These are phyloP conservation scores for Pseudomyrmex pallidus DNA, from an alignment of 1,140 invertebrate species.

Conservation along the genomic window DNA sequence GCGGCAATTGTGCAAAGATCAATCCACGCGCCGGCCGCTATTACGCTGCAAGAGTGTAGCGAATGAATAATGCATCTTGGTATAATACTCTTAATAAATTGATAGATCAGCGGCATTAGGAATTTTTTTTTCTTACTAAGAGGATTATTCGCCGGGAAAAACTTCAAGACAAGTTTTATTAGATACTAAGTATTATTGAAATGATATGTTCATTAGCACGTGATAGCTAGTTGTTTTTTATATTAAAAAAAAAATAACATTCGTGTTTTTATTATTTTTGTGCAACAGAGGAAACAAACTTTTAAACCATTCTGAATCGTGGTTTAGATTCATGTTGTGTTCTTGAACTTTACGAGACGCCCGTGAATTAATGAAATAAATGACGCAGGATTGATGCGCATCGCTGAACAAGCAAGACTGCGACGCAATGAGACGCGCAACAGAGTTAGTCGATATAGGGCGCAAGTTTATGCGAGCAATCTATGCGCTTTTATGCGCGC, in stretches of 20 bases:
- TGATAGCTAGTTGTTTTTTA: not conserved
- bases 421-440: conserved; percentile 5
- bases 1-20: conserved; percentile 76
- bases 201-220: conserved; percentile 12
- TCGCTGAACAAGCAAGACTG: not conserved
- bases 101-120: conserved; percentile 10
- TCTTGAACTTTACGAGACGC: not conserved
- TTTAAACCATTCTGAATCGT: no score
- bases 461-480: conserved; percentile 32
- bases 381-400: conserved; percentile 13
- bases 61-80: conserved; percentile 75
- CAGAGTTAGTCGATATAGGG: conserved; percentile 38
- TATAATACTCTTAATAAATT: conserved; percentile 66
- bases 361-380: not conserved
- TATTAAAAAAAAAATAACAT: no score
- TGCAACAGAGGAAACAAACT: not conserved
- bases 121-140: not conserved
- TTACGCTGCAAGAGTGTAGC: conserved; percentile 49
- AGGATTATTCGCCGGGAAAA: not conserved
- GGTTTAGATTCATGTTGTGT: not conserved
- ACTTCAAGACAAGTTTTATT: not conserved
- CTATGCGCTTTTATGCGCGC: conserved; percentile 20
- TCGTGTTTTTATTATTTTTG: no score
- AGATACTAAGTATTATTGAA: conserved; percentile 44
- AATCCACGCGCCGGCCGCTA: conserved; percentile 55